phyloP scores from a whole-genome alignment of 92 coral and sea anemone species.

The Epizoanthus rinbou region DNA sequence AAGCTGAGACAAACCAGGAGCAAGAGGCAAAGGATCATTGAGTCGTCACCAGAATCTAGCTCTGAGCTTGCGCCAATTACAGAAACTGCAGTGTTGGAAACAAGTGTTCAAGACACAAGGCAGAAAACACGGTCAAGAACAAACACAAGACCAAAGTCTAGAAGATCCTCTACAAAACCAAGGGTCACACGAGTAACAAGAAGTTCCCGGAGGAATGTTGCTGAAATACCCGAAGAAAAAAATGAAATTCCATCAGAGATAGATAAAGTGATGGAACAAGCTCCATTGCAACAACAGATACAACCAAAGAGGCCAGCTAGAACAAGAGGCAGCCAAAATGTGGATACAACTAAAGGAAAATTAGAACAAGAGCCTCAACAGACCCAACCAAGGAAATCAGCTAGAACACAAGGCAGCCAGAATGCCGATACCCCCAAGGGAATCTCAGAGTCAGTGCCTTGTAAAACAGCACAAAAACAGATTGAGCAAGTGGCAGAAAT shows the following conservation, averaged over 20 bases:
- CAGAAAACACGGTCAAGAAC: slow-evolving; percentile 2
- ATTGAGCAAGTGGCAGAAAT: background rate
- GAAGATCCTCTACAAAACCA: slow-evolving; percentile 3
- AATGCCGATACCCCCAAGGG: background rate
- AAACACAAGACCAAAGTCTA: slow-evolving; percentile 1
- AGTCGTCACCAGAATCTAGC: background rate
- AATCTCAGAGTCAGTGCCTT: background rate
- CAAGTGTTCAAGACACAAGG: slow-evolving; percentile 19
- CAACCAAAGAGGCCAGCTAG: slow-evolving; percentile 13
- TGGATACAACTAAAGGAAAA: background rate
- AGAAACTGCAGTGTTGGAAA: slow-evolving; percentile 21
- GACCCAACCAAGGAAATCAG: background rate
- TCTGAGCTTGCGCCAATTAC: slow-evolving; percentile 10
- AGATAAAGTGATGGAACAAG: slow-evolving; percentile 1
- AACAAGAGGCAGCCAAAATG: background rate
- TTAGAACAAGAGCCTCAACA: background rate
- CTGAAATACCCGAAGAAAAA: slow-evolving; percentile 2
- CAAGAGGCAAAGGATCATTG: slow-evolving; percentile 11
- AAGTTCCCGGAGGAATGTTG: slow-evolving; percentile 24
- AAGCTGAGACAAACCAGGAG: slow-evolving; percentile 11
- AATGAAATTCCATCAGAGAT: background rate
- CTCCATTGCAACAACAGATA: background rate
- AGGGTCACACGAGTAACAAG: slow-evolving; percentile 10
- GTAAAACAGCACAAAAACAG: background rate
- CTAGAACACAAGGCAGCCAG: background rate